phyloP scores from a whole-genome alignment of 1,140 invertebrate genomes.

The Rhopalosiphum padi region DNA sequence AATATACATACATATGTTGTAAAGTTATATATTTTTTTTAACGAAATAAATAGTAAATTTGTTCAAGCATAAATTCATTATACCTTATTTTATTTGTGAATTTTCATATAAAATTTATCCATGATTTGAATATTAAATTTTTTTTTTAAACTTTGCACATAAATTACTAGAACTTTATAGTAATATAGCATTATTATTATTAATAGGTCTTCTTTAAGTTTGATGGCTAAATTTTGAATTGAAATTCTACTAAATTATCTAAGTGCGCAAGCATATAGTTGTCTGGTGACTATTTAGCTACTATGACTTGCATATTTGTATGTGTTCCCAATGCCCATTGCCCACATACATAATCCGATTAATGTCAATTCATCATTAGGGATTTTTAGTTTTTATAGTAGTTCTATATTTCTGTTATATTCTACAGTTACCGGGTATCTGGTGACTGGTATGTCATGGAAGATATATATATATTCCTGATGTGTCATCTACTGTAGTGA shows the following conservation, averaged over 20 bases:
- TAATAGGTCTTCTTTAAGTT: background rate
- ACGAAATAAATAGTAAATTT: background rate
- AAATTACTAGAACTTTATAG: too few species aligned
- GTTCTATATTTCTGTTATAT: background rate
- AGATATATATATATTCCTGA: background rate
- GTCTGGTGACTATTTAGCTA: background rate
- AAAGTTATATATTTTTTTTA: background rate
- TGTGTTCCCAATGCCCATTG: background rate
- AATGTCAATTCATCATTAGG: background rate
- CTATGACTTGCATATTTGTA: background rate
- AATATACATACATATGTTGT: background rate
- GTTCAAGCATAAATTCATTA: too few species aligned
- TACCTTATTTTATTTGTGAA: background rate
- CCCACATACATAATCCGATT: background rate
- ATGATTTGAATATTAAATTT: background rate
- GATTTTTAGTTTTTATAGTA: background rate
- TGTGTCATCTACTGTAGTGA: background rate
- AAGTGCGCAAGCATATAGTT: background rate
- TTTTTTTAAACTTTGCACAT: background rate
- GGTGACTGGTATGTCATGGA: background rate
- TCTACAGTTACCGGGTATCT: background rate
- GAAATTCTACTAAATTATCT: background rate
- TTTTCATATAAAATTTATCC: background rate
- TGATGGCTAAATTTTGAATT: background rate
- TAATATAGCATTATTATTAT: too few species aligned